Evolutionary conservation across 2,888 invertebrate species (phyloP).

Genomic region (Orthosia gothica): DNA sequence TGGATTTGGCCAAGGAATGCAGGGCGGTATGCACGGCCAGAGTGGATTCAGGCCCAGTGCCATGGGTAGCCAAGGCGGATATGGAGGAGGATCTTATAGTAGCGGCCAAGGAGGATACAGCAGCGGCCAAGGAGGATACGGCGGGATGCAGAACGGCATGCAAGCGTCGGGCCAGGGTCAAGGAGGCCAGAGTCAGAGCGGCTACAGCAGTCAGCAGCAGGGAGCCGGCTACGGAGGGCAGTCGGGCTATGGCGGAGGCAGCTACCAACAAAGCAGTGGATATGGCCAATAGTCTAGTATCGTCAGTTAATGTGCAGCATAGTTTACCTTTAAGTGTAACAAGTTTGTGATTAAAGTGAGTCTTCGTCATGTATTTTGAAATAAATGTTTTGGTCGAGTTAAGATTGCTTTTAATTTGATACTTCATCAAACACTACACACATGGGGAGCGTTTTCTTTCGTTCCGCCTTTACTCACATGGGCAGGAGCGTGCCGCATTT

Average conservation of each 20-base stretch:
- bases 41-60: constrained; percentile 42
- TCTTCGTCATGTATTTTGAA: constrained; percentile 59
- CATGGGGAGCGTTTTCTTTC: too few species aligned
- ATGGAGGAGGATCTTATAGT: constrained; percentile 40
- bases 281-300: constrained; percentile 58
- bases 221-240: constrained; percentile 52
- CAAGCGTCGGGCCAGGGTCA: constrained; percentile 42
- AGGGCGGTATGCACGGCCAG: constrained; percentile 45
- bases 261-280: constrained; percentile 61
- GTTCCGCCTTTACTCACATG: too few species aligned
- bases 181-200: constrained; percentile 47
- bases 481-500: too few species aligned
- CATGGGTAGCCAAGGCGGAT: constrained; percentile 55
- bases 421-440: too few species aligned
- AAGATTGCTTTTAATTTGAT: constrained; percentile 11
- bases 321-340: constrained; percentile 62
- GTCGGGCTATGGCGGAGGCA: constrained; percentile 48
- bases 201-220: constrained; percentile 58
- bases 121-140: constrained; percentile 41
- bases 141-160: constrained; percentile 60
- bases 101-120: constrained; percentile 47
- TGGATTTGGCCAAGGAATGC: constrained; percentile 59
- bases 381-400: constrained; percentile 58
- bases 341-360: constrained; percentile 61
- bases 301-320: constrained; percentile 44